These are phyloP conservation scores for Sphaerodactylus townsendi DNA, from an alignment of 2,113 vertebrate genomes.

Conservation along the genomic window DNA sequence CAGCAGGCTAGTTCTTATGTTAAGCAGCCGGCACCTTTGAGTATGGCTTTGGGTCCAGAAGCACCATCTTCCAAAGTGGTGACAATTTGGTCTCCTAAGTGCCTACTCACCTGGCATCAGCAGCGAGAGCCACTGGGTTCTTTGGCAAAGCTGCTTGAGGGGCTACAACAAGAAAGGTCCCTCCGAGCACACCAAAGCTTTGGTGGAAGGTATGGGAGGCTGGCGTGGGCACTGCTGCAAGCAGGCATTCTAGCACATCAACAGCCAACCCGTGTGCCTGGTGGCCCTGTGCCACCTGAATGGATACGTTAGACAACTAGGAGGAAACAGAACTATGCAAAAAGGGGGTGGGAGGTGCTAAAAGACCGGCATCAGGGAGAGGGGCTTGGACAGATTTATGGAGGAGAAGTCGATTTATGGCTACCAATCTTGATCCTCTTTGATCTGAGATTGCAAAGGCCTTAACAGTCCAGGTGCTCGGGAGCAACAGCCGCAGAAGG, in stretches of 20 bases:
- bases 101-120: not conserved
- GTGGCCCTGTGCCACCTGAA: not conserved
- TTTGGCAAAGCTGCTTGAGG: not conserved
- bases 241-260: too few species aligned
- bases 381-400: too few species aligned
- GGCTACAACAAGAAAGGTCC: not conserved
- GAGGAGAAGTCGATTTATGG: too few species aligned
- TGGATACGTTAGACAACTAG: not conserved
- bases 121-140: not conserved
- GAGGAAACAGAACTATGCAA: not conserved
- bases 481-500: too few species aligned
- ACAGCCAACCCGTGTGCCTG: not conserved
- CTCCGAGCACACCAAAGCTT: not conserved
- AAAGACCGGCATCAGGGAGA: not conserved
- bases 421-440: too few species aligned
- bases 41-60: not conserved
- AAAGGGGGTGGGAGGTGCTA: not conserved
- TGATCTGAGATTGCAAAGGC: too few species aligned
- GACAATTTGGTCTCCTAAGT: too few species aligned
- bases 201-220: too few species aligned
- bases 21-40: not conserved
- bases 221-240: not conserved
- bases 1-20: too few species aligned
- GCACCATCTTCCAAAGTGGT: not conserved
- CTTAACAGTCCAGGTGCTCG: too few species aligned